phyloP scores from a whole-genome alignment of 2,113 vertebrate genomes.

The Callithrix jacchus region DNA sequence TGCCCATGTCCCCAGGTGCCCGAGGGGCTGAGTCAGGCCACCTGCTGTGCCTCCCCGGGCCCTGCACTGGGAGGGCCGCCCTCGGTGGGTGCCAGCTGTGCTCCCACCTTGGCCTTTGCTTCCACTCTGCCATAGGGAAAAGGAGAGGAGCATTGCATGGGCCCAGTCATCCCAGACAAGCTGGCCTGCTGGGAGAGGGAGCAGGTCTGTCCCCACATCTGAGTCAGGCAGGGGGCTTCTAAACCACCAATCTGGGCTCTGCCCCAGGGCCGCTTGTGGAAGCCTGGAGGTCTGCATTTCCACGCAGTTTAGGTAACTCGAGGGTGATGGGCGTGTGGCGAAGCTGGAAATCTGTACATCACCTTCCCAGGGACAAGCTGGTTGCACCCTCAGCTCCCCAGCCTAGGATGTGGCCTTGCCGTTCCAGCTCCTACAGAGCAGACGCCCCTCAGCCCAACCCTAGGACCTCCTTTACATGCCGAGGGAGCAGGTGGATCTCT shows the following conservation, averaged over 20 bases:
- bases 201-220: background rate
- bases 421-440: background rate
- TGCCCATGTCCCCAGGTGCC: background rate
- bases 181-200: background rate
- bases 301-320: background rate
- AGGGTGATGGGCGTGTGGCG: accelerated
- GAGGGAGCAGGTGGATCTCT: too few relatives aligned
- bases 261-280: background rate
- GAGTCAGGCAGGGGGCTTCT: background rate
- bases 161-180: accelerated
- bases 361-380: background rate
- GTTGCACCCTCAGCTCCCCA: background rate
- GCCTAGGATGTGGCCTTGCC: background rate
- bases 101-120: background rate
- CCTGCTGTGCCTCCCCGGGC: too few relatives aligned
- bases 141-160: background rate
- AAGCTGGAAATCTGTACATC: background rate
- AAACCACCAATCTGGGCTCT: background rate
- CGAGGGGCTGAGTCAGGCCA: background rate
- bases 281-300: background rate
- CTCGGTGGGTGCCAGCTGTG: background rate
- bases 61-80: background rate
- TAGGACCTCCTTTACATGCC: background rate
- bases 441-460: accelerated
- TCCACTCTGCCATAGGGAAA: background rate